These are phyloP conservation scores for Gymnodraco acuticeps DNA, from an alignment of 2,797 vertebrate species.

Conservation along the genomic window DNA sequence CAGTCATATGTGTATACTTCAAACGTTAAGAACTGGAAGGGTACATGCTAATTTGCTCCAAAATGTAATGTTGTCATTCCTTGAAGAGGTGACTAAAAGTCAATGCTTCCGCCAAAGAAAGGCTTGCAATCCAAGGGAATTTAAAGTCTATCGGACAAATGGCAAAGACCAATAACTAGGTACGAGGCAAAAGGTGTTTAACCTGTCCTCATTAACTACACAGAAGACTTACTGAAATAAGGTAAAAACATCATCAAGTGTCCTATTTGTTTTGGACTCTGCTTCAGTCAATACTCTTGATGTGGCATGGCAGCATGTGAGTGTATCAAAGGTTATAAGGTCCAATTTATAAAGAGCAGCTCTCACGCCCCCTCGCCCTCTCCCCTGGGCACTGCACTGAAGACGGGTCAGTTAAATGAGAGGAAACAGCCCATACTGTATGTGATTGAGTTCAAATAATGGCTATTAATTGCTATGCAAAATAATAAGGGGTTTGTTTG, in stretches of 20 bases:
- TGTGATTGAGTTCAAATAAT: conserved; percentile 31
- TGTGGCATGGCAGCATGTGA: conserved; percentile 24
- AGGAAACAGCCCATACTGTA: conserved; percentile 26
- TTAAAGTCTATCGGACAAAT: neutral
- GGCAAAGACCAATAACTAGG: neutral
- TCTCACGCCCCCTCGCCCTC: conserved; percentile 5
- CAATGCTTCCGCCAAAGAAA: neutral
- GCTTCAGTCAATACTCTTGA: conserved; percentile 21
- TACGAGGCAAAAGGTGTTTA: neutral
- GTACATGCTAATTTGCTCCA: no score
- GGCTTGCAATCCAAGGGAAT: neutral
- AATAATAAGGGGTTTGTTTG: neutral
- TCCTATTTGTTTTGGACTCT: conserved; percentile 26
- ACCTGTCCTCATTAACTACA: neutral
- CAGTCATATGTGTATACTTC: neutral
- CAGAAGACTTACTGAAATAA: neutral
- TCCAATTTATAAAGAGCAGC: conserved; percentile 52
- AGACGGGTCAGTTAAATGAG: conserved; percentile 40
- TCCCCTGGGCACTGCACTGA: conserved; percentile 27
- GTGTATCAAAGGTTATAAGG: conserved; percentile 39
- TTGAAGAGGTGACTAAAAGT: no score
- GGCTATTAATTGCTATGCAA: conserved; percentile 5
- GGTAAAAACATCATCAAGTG: neutral
- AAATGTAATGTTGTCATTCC: no score
- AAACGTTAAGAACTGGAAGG: no score